These are phyloP conservation scores for Halocynthia roretzi DNA, from an alignment of 23 tunicate genomes.

Conservation along the genomic window DNA sequence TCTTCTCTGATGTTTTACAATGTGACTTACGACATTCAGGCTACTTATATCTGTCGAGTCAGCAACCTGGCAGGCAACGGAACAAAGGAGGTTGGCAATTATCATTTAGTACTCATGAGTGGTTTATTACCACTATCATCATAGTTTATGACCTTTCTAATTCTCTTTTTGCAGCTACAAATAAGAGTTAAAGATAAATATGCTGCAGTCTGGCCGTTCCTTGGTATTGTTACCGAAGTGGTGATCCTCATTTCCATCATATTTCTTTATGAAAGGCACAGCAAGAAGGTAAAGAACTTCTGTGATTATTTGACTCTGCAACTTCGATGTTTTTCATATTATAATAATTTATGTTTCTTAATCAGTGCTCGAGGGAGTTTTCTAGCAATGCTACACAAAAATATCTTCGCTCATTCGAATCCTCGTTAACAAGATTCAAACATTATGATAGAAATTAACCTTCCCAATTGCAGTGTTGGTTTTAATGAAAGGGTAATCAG, in stretches of 20 bases:
- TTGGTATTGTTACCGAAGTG: slow-evolving; percentile 89
- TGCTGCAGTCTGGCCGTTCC: slow-evolving; percentile 99
- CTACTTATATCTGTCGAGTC: slow-evolving; percentile 39
- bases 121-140: neutral
- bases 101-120: neutral
- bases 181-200: slow-evolving; percentile 80
- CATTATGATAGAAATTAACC: too few relatives aligned
- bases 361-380: too few relatives aligned
- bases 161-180: slow-evolving; percentile 41
- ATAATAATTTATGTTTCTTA: too few relatives aligned
- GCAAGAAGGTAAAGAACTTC: slow-evolving; percentile 96
- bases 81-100: slow-evolving; percentile 47
- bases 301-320: too few relatives aligned
- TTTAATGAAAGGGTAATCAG: too few relatives aligned
- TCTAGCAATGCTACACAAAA: too few relatives aligned
- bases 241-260: slow-evolving; percentile 60
- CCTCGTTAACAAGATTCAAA: too few relatives aligned
- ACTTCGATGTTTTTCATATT: too few relatives aligned
- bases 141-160: neutral
- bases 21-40: slow-evolving; percentile 44
- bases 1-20: slow-evolving; percentile 42
- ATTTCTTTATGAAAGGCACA: slow-evolving; percentile 70
- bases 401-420: too few relatives aligned
- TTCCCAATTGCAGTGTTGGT: too few relatives aligned
- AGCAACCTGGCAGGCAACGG: slow-evolving; percentile 52